phyloP scores from a whole-genome alignment of 2,797 vertebrate species.

The Paguma larvata region DNA sequence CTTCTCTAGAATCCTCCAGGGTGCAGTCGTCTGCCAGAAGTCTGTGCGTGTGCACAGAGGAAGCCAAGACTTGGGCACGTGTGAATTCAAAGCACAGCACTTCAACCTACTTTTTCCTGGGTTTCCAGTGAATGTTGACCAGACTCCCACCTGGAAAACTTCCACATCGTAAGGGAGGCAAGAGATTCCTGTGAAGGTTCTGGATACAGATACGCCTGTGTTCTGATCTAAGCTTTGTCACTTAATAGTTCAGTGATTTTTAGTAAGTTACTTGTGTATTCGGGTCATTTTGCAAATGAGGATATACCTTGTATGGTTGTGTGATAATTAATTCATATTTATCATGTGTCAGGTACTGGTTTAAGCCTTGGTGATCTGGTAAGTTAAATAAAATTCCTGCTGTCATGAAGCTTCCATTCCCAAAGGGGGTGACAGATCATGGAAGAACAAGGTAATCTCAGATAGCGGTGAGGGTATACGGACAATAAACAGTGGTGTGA shows the following conservation, averaged over 20 bases:
- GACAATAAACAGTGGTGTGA: background rate
- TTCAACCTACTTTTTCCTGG: background rate
- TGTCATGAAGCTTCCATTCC: background rate
- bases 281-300: background rate
- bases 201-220: background rate
- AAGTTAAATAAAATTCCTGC: background rate
- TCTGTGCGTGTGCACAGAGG: too few relatives aligned
- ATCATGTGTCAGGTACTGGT: background rate
- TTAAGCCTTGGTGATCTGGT: background rate
- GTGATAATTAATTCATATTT: background rate
- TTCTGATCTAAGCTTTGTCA: background rate
- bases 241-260: background rate
- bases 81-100: background rate
- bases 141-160: background rate
- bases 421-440: background rate
- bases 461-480: background rate
- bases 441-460: background rate
- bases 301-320: background rate
- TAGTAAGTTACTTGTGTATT: background rate
- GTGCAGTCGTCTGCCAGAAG: background rate
- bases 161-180: background rate
- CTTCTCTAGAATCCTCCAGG: background rate
- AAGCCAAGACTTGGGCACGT: background rate
- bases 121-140: background rate
- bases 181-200: background rate